These are phyloP conservation scores for Vanacampus margaritifer DNA, from an alignment of 2,113 vertebrate genomes.

Conservation along the genomic window DNA sequence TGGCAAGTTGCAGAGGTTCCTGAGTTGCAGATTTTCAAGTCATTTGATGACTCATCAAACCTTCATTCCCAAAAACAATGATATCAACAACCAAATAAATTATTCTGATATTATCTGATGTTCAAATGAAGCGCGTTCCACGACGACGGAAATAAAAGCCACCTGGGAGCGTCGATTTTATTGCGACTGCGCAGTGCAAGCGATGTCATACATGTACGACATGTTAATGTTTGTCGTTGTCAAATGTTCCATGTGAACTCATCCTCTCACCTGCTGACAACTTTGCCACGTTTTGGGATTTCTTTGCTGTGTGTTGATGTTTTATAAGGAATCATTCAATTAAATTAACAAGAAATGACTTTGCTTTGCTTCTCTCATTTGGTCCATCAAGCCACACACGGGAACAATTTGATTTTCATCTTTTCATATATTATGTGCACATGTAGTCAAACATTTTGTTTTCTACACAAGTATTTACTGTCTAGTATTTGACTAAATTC, in stretches of 20 bases:
- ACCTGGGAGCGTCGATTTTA: not conserved
- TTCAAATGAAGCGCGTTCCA: not conserved
- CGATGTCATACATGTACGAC: not conserved
- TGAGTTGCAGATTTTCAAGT: not conserved
- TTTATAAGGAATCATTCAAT: slow-evolving; percentile 58
- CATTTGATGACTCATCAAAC: not conserved
- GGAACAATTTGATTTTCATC: not conserved
- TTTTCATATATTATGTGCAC: too few species aligned
- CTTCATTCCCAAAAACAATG: not conserved
- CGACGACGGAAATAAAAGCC: not conserved
- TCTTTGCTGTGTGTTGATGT: slow-evolving; percentile 43
- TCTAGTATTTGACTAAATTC: too few species aligned
- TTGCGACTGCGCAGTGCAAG: not conserved
- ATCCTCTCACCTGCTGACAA: slow-evolving; percentile 4
- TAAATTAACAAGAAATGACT: slow-evolving; percentile 55
- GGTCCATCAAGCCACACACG: not conserved
- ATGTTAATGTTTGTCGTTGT: not conserved
- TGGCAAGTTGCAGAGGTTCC: not conserved
- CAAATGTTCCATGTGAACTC: not conserved
- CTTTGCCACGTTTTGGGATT: slow-evolving; percentile 14
- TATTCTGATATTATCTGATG: not conserved
- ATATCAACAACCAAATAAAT: not conserved
- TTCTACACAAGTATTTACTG: too few species aligned
- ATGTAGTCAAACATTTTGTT: too few species aligned
- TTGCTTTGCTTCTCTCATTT: slow-evolving; percentile 37